Evolutionary conservation across 2,797 vertebrate species (phyloP).

Genomic region (Pangasius sanitwongsei): DNA sequence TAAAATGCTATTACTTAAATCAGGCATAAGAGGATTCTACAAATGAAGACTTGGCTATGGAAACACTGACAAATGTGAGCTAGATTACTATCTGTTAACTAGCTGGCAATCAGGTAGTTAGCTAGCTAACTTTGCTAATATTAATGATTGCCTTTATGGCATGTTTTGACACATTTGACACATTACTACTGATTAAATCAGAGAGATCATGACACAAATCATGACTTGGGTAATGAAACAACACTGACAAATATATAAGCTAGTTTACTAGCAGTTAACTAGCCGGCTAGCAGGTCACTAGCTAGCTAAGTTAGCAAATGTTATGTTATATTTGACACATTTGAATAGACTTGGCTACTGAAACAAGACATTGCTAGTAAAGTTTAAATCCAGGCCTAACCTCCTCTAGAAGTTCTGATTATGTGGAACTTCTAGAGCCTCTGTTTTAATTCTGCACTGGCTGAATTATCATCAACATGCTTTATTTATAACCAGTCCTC

Average conservation of each 20-base stretch:
- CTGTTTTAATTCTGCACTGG: background rate
- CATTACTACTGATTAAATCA: background rate
- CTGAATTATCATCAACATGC: slow-evolving; percentile 5
- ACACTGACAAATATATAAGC: background rate
- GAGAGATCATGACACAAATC: background rate
- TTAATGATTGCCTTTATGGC: background rate
- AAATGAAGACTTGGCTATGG: background rate
- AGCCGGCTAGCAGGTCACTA: background rate
- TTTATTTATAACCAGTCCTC: slow-evolving; percentile 78
- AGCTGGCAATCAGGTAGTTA: background rate
- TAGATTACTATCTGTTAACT: background rate
- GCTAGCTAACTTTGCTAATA: background rate
- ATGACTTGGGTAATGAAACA: background rate
- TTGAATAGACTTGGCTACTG: background rate
- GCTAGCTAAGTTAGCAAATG: background rate
- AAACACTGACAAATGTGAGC: background rate
- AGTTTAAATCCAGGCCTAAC: background rate
- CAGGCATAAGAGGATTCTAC: too few species aligned
- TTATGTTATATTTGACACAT: background rate
- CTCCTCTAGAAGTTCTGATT: background rate
- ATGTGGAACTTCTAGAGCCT: background rate
- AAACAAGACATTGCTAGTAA: background rate
- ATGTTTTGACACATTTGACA: background rate
- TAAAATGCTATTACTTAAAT: background rate
- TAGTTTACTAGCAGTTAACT: background rate